phyloP scores from a whole-genome alignment of 2,888 invertebrate genomes.

The Ennomos erosarius region DNA sequence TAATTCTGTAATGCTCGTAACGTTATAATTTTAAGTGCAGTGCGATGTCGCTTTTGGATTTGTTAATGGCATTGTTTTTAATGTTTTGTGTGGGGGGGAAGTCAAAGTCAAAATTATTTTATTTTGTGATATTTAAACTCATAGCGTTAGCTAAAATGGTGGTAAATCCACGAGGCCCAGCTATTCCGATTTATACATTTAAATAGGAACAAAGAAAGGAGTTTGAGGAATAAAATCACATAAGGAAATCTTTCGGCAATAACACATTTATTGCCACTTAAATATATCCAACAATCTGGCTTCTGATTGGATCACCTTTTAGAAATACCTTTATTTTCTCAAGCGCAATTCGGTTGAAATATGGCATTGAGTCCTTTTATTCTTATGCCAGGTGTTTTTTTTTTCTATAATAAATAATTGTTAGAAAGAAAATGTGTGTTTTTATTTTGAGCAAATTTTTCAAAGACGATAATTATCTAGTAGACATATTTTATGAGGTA shows the following conservation, averaged over 20 bases:
- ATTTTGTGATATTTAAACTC: too few relatives aligned
- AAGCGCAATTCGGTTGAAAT: constrained; percentile 7
- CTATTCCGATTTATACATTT: too few relatives aligned
- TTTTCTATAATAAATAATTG: too few relatives aligned
- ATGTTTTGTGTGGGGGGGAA: too few relatives aligned
- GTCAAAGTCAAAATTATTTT: too few relatives aligned
- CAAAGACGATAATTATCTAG: too few relatives aligned
- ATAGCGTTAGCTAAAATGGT: too few relatives aligned
- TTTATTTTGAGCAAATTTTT: too few relatives aligned
- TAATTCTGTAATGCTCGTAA: constrained; percentile 63
- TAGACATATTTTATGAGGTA: too few relatives aligned
- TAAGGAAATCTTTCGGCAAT: constrained; percentile 4
- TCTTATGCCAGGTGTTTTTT: too few relatives aligned
- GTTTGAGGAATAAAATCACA: not conserved
- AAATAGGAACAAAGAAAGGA: not conserved
- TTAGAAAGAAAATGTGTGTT: too few relatives aligned
- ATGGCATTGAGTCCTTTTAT: not conserved
- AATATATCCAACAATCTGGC: constrained; percentile 5
- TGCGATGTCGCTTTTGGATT: constrained; percentile 11
- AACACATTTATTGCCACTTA: constrained; percentile 13
- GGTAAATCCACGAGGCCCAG: too few relatives aligned
- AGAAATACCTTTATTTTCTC: constrained; percentile 3
- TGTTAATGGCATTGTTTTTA: constrained; percentile 6
- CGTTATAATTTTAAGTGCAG: constrained; percentile 54
- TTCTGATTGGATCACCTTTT: constrained; percentile 12